Base-by-base conservation (phyloP, 2,113 vertebrate species). In the Struthio camelus region DNA sequence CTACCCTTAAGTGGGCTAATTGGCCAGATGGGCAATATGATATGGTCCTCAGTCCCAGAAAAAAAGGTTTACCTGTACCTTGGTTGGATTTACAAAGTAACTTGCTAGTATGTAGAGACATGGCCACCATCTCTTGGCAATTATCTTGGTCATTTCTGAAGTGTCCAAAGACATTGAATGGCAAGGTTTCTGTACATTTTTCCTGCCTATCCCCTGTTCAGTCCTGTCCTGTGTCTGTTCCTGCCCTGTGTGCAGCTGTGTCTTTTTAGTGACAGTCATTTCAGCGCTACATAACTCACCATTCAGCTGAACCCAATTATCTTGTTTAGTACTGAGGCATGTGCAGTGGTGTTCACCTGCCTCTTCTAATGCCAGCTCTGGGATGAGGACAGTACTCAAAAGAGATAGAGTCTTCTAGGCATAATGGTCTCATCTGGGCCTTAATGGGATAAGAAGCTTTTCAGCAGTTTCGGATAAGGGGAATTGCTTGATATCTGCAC, bases 281-380 rank as follows among this genome's bases (percentile, higher is more conserved):
- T 25, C n/a, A 80, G 4, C 0, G 0, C 44, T 56, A 17, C 2
- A 1, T 3, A 58, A n/a, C 16, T 30, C 40, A 0, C 18, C 46
- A 7, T 7, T 38, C 44, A 69, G 36, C 18, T 38, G 18, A 81
- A 16, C 19, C 5, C 17, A 16, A 11, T 53, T 42, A 7, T 38
- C 64, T 72, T 53, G 14, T 24, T 71, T 30, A 38, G 5, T 24
- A 18, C 3, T 42, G 53, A 48, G 53, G 22, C 6, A 11, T 30
- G 6, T 6, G 38, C 36, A 58, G 30, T 30, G 32, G 6, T 38
- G 34, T 30, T 91, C 36, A 32, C 32, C 36, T 58, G 9, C 32
- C 10, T 69, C 14, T 32, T 36, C 10, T 40, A 69, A 38, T 11
- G 9, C 23, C 54, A 54, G 10, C 11, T 84, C 64, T 84, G 69